Evolutionary conservation across 2,797 vertebrate genomes (phyloP), one percentile per base, ranked within the genome.

Genomic region (Neosalanx taihuensis): DNA sequence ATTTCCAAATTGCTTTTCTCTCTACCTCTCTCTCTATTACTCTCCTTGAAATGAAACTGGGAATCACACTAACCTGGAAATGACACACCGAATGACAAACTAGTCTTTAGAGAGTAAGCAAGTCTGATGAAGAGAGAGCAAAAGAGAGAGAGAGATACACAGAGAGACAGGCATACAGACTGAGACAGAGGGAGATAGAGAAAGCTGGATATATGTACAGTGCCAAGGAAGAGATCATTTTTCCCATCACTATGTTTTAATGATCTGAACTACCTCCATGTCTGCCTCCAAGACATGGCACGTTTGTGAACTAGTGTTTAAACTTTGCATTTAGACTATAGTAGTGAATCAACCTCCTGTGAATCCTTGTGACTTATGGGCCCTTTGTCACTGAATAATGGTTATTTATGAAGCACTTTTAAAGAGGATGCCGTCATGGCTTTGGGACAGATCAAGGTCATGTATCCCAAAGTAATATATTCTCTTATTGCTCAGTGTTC

Each of bases 1-100:
- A 76, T 79, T 74, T 76, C 68, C 56, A 79, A 79, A 83, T 78
- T 69, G 71, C 64, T 72, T 83, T 66, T 68, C 23, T 58, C 66
- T 71, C 57, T 65, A 46, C 41, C 41, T 46, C 62, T 6, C n/a
- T 46, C 56, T 37, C 6, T 64, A 71, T 71, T 68, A 64, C 53
- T 51, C 73, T 73, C 71, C 70, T 41, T 71, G 64, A 71, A 65
- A 73, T 72, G 68, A 78, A 49, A 72, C 31, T 62, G 41, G 67
- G 64, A 71, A 73, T 62, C 46, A 69, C 33, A 69, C 56, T 65
- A 72, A 71, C 70, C 35, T 69, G 61, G 30, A 70, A 73, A 70
- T 73, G 46, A 73, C 35, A 65, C n/a, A 60, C 35, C 20, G 57
- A 46, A 29, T 56, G 46, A 58, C 49, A 59, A 69, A 58, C 18